phyloP scores from a whole-genome alignment of 2,888 invertebrate genomes.

The Pseudoips prasinana region DNA sequence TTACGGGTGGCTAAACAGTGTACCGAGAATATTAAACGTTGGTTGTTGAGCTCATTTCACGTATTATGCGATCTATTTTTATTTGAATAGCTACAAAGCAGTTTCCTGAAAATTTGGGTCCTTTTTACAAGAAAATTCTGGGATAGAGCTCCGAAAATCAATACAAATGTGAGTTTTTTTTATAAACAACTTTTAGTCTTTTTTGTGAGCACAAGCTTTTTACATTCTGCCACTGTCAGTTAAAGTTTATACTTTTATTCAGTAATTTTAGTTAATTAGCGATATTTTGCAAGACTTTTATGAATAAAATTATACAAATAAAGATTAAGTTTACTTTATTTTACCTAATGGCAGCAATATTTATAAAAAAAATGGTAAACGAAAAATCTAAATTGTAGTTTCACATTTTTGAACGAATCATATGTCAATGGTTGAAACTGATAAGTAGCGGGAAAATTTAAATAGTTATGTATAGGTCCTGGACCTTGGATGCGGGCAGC shows the following conservation, averaged over 20 bases:
- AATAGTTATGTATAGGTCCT: too few relatives aligned
- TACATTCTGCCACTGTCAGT: slow-evolving; percentile 28
- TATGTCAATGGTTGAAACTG: too few relatives aligned
- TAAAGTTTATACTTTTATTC: slow-evolving; percentile 4
- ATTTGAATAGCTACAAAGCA: slow-evolving; percentile 18
- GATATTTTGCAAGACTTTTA: background rate
- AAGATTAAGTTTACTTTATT: too few relatives aligned
- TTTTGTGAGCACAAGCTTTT: slow-evolving; percentile 26
- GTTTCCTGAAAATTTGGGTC: slow-evolving; percentile 29
- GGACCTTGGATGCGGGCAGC: too few relatives aligned
- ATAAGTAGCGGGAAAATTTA: too few relatives aligned
- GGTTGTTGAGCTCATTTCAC: slow-evolving; percentile 6
- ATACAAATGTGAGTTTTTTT: slow-evolving; percentile 67
- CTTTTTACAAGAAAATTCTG: slow-evolving; percentile 49
- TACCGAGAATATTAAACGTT: slow-evolving; percentile 23
- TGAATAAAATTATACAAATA: background rate
- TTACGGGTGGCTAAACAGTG: slow-evolving; percentile 46
- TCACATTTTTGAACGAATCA: too few relatives aligned
- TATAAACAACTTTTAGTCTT: slow-evolving; percentile 58
- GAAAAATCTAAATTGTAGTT: too few relatives aligned
- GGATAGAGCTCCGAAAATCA: slow-evolving; percentile 66
- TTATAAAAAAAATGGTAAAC: too few relatives aligned
- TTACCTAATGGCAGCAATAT: too few relatives aligned
- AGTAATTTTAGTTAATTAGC: too few relatives aligned
- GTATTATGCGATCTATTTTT: slow-evolving; percentile 9